These are phyloP conservation scores for Euplexia lucipara DNA, from an alignment of 2,888 invertebrate species.

Conservation along the genomic window DNA sequence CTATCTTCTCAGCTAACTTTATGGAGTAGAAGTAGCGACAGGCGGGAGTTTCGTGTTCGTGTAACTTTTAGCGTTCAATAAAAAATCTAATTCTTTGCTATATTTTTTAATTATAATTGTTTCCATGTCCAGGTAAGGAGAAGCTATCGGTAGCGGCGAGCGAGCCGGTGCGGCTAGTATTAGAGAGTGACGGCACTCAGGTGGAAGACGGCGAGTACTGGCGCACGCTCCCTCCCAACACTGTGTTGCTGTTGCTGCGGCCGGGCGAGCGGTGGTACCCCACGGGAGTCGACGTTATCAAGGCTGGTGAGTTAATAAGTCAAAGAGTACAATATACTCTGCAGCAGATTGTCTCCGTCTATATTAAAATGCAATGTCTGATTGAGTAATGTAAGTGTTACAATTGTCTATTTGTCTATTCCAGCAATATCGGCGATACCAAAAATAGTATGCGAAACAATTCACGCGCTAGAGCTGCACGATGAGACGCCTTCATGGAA, in stretches of 20 bases:
- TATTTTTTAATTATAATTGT: neutral
- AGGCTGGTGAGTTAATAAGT: conserved; percentile 96
- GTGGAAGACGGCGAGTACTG: conserved; percentile 99
- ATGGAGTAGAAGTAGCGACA: neutral
- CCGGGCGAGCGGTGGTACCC: conserved; percentile 98
- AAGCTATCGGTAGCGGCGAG: conserved; percentile 96
- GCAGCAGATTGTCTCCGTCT: neutral
- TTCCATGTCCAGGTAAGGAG: conserved; percentile 92
- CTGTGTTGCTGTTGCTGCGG: conserved; percentile 96
- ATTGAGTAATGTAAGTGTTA: neutral
- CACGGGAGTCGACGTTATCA: conserved; percentile 98
- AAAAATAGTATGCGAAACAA: conserved; percentile 99
- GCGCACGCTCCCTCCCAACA: conserved; percentile 97
- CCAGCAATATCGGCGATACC: conserved; percentile 98
- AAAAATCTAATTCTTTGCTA: neutral
- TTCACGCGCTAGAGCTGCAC: conserved; percentile 98
- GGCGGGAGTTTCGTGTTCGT: neutral
- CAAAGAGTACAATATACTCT: neutral
- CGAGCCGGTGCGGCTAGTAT: conserved; percentile 97
- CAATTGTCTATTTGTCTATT: conserved; percentile 67
- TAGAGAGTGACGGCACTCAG: conserved; percentile 99
- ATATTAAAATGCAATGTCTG: neutral
- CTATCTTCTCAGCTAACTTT: neutral
- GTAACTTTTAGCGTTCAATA: neutral
- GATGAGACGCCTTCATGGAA: conserved; percentile 99